Evolutionary conservation across 2,797 vertebrate genomes (phyloP), one percentile per base, ranked within the genome.

Genomic region (Pangasius mekongensis): DNA sequence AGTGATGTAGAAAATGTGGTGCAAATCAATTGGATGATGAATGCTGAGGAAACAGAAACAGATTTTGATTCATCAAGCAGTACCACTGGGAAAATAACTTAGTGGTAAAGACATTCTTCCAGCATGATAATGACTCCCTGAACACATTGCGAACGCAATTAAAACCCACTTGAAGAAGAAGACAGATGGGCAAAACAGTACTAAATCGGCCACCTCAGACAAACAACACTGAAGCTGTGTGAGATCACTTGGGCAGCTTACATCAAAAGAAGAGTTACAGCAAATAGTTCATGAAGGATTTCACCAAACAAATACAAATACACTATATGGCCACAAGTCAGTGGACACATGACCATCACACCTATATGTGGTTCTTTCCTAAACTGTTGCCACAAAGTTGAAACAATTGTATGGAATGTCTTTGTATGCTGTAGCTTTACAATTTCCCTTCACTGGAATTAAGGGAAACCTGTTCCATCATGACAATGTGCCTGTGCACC

Each of bases 21-120:
- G 33, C 76, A 78, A 56, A 60, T 62, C 58, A 62, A 39, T 81
- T 20, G 8, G 66, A 36, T 22, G 83, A 73, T 74, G 52, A 74
- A 74, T n/a, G 84, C 22, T 56, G 67, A 33, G 80, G 83, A 85
- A 73, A 84, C 11, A 10, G 27, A 71, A 84, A 84, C 83, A 84
- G 66, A 85, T 73, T 84, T 85, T 56, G 49, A 73, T 27, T 73
- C 33, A 56, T 85, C 52, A 7, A 43, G 84, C 33, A 20, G 69
- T 74, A 43, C 60, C 60, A 1, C 49, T 49, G 81, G 60, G 81
- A 83, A 66, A 83, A 83, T 83, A 66, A 47, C 54, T 5, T 69
- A 71, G 83, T 18, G 64, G 83, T 58, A 56, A 85, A 69, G 56
- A 73, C 5, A 7, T 74, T 58, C 54, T 56, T 58, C 11, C 54